Base-by-base conservation (phyloP, 2,113 vertebrate genomes). In the Cyprinodon tularosa region DNA sequence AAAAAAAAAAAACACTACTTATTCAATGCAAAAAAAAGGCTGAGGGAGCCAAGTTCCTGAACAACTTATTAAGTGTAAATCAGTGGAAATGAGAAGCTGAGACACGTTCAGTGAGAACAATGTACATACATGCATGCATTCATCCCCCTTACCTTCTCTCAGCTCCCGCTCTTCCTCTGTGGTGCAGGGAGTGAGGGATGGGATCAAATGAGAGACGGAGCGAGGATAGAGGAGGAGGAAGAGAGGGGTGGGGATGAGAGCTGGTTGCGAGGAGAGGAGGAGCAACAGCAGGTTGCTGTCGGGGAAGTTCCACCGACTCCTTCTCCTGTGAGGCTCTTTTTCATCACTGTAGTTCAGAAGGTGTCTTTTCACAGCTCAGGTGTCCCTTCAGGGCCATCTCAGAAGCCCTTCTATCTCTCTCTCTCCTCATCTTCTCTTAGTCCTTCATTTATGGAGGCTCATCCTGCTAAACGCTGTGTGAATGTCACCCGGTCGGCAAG, bases 261-360 rank as follows among this genome's bases (percentile, higher is more conserved):
- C 14, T 7, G 71, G 84, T 62, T 17, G 86, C 14, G 69, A 84
- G 70, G 84, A 82, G 86, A 91, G 90, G 90, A 92, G 91, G 90
- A 91, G 92, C 89, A 67, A 89, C 84, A 82, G 89, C 91, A 89
- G 90, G 89, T 91, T 90, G 89, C 88, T 92, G 85, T 88, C 47
- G 78, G 88, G 82, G 88, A 78, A 87, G 83, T 86, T 90, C 80
- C 81, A 77, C 83, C 76, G 81, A 78, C 86, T 90, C 78, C 14
- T 57, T 84, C 73, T 87, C 90, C 84, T 84, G 37, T 62, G 82
- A 79, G 89, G 61, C 6, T 13, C 17, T 42, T 42, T 1, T 15
- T 10, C 50, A 9, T 9, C 59, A 71, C 75, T 72, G 68, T 75
- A 61, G 38, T 83, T 78, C 74, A 84, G 77, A 72, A 77, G 79